A percentile compares a stretch with the other conserved stretches of the same genome.
These are phyloP conservation scores for Parthenolecanium corni DNA, from an alignment of 2,888 invertebrate genomes.

Conservation along the genomic window DNA sequence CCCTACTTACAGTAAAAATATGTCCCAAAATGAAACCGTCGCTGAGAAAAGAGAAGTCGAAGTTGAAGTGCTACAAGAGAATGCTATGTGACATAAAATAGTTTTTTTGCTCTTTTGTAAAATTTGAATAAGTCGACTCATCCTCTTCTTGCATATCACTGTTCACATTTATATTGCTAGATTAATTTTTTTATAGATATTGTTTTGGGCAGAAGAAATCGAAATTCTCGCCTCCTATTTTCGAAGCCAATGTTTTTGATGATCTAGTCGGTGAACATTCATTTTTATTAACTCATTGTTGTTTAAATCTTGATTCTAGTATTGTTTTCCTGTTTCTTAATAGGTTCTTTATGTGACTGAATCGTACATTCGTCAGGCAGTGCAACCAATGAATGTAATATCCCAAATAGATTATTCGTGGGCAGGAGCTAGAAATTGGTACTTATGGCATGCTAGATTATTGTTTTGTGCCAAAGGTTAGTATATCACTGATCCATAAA, in stretches of 20 bases:
- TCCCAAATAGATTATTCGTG: not conserved
- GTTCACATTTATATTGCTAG: not conserved
- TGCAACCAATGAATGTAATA: not conserved
- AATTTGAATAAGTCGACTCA: too few species aligned
- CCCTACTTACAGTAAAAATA: too few species aligned
- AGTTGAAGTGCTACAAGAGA: too few species aligned
- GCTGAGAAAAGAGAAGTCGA: too few species aligned
- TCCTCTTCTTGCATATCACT: too few species aligned
- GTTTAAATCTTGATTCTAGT: too few species aligned
- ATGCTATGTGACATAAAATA: not conserved
- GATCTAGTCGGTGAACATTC: not conserved
- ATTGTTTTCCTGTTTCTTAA: not conserved
- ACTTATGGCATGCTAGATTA: conserved; percentile 10
- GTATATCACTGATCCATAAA: not conserved
- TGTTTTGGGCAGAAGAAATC: conserved; percentile 3
- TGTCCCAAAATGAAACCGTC: too few species aligned
- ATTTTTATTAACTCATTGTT: too few species aligned
- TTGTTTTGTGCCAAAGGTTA: conserved; percentile 5
- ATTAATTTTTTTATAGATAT: not conserved
- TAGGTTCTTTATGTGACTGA: not conserved
- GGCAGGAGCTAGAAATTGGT: not conserved
- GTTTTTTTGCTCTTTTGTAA: not conserved
- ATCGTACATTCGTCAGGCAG: too few species aligned
- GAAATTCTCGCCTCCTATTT: not conserved
- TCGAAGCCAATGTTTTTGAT: not conserved